These are phyloP conservation scores for Ctenodactylus gundi DNA, from an alignment of 2,113 vertebrate genomes.

Conservation along the genomic window DNA sequence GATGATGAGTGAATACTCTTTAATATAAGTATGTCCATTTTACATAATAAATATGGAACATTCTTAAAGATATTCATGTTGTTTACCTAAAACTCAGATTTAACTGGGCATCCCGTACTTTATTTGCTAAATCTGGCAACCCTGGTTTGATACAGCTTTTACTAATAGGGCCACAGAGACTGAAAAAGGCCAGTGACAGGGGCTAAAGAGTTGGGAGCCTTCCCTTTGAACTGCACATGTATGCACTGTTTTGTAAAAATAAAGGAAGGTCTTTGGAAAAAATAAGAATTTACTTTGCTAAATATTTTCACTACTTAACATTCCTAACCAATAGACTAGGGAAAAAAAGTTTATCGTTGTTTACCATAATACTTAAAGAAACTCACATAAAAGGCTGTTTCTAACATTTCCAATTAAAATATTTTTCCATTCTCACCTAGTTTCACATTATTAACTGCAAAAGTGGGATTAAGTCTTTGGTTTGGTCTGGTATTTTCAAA, in stretches of 20 bases:
- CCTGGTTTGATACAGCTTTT: neutral
- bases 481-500: neutral
- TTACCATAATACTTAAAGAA: neutral
- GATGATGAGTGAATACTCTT: neutral
- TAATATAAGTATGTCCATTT: neutral
- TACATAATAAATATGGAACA: neutral
- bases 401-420: constrained; percentile 1
- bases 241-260: neutral
- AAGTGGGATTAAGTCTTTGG: neutral
- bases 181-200: neutral
- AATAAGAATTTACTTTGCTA: neutral
- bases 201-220: neutral
- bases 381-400: neutral
- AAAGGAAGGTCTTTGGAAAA: neutral
- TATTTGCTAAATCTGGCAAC: neutral
- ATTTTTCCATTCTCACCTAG: neutral
- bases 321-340: neutral
- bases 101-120: neutral
- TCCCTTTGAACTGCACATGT: neutral
- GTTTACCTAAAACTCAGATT: neutral
- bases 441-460: neutral
- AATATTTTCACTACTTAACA: constrained; percentile 17
- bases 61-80: neutral
- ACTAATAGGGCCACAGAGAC: neutral
- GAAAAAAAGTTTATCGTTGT: neutral